Evolutionary conservation across 2,113 vertebrate genomes (phyloP).

Genomic region (Myrmecobius fasciatus): DNA sequence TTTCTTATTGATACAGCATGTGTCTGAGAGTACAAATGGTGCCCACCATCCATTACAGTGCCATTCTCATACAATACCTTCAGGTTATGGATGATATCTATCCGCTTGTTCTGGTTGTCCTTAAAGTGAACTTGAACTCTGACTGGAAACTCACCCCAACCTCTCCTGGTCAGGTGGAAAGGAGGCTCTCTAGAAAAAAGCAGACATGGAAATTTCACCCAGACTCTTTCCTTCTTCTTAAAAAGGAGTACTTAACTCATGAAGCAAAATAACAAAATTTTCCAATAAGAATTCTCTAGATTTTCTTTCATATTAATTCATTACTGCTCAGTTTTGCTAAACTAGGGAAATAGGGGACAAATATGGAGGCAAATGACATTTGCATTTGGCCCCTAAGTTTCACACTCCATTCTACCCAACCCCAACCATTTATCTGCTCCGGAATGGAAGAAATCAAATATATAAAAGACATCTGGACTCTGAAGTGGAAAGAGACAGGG

Average conservation of each 20-base stretch:
- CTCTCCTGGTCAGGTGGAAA: constrained; percentile 96
- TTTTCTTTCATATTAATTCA: constrained; percentile 41
- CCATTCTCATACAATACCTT: constrained; percentile 89
- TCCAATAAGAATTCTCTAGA: constrained; percentile 10
- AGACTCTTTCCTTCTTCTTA: constrained; percentile 1
- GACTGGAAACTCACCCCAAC: constrained; percentile 99
- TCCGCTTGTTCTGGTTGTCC: constrained; percentile 98
- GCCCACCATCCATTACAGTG: not conserved
- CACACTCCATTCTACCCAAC: not conserved
- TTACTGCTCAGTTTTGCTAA: constrained; percentile 40
- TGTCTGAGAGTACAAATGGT: not conserved
- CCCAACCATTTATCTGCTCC: not conserved
- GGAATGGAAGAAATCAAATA: not conserved
- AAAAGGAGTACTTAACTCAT: constrained; percentile 28
- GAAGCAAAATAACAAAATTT: constrained; percentile 28
- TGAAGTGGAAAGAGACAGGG: not conserved
- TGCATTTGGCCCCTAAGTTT: not conserved
- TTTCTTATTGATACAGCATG: not conserved
- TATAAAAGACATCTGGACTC: not conserved
- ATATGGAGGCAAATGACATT: constrained; percentile 37
- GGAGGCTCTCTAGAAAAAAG: constrained; percentile 92
- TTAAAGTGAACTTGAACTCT: constrained; percentile 99
- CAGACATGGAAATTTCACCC: constrained; percentile 34
- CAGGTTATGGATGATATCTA: constrained; percentile 98
- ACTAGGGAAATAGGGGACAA: constrained; percentile 40